Percentiles rank a stretch among this genome's conserved stretches.
Conservation (phyloP, 2,888 invertebrate species). For the Eledona agricola region DNA sequence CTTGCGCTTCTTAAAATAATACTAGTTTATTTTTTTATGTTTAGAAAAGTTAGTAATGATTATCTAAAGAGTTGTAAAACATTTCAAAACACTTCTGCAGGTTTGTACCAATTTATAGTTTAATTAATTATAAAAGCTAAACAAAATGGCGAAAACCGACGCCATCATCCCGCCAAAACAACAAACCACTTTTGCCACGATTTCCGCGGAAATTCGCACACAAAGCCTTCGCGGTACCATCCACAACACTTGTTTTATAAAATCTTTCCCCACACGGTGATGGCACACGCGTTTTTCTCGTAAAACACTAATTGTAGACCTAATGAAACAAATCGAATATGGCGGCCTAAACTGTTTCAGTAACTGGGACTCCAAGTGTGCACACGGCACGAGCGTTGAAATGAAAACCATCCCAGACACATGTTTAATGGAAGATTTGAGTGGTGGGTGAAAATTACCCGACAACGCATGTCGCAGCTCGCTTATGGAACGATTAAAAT, state of each 20-base stretch:
- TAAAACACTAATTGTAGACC: conserved; percentile 18
- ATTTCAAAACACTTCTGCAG: too few species aligned
- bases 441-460: conserved; percentile 14
- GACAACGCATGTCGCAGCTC: conserved; percentile 33
- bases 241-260: conserved; percentile 26
- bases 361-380: conserved; percentile 45
- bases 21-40: too few species aligned
- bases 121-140: background rate
- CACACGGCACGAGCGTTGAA: conserved; percentile 44
- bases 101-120: background rate
- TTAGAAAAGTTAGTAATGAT: too few species aligned
- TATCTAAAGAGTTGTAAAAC: too few species aligned
- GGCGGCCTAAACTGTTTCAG: conserved; percentile 42
- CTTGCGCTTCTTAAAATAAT: too few species aligned
- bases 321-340: conserved; percentile 38
- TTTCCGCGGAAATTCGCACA: background rate
- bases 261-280: conserved; percentile 1
- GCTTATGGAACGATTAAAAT: conserved; percentile 42
- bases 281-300: background rate
- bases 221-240: conserved; percentile 5
- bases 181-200: conserved; percentile 17
- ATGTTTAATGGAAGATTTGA: conserved; percentile 33
- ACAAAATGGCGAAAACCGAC: conserved; percentile 42
- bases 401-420: conserved; percentile 31
- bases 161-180: conserved; percentile 40